Percentiles rank a stretch among this genome's conserved stretches.
These are phyloP conservation scores for Pemphigus obesinymphae DNA, from an alignment of 1,140 invertebrate species.

Conservation along the genomic window DNA sequence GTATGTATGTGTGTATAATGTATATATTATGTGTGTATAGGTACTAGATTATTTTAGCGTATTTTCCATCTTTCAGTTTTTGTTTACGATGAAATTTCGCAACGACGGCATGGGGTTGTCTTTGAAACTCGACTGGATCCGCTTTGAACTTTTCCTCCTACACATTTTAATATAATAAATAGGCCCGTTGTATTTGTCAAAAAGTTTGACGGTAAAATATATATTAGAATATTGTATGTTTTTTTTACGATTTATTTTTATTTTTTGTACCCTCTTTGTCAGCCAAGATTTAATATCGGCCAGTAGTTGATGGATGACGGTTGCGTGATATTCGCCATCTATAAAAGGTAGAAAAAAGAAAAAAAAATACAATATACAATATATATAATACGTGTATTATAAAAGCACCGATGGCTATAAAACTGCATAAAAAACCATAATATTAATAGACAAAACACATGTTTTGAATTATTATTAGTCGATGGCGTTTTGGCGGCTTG, in stretches of 20 bases:
- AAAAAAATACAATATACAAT: background rate
- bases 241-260: too few relatives aligned
- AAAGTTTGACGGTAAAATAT: constrained; percentile 28
- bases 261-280: constrained; percentile 31
- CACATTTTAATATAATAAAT: constrained; percentile 35
- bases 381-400: background rate
- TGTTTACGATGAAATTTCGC: background rate
- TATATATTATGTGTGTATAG: too few relatives aligned
- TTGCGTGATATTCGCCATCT: constrained; percentile 1
- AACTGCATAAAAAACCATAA: constrained; percentile 5
- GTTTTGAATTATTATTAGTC: constrained; percentile 31
- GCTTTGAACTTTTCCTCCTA: constrained; percentile 23
- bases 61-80: background rate
- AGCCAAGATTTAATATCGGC: constrained; percentile 37
- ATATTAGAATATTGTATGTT: constrained; percentile 33
- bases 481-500: background rate
- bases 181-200: constrained; percentile 33
- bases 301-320: constrained; percentile 33
- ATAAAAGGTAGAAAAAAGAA: background rate
- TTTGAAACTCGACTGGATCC: background rate
- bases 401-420: background rate
- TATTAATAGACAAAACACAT: constrained; percentile 36
- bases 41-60: too few relatives aligned
- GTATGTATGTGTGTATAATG: too few relatives aligned
- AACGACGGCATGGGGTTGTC: background rate